phyloP scores from a whole-genome alignment of 2,888 invertebrate species.

The Notodonta ziczac region DNA sequence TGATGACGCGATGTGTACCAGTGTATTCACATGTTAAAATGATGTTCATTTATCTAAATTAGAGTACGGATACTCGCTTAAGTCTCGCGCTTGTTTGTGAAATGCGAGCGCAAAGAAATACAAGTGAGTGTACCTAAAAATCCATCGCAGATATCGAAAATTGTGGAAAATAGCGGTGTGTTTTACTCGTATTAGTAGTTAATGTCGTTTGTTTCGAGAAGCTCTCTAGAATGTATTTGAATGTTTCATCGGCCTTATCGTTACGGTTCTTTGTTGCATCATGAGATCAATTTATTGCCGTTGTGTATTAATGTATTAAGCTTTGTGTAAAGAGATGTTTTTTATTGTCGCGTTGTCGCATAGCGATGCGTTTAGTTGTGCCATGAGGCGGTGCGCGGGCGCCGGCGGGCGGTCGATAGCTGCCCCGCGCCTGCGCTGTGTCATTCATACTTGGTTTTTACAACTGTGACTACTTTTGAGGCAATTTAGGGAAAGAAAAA shows the following conservation, averaged over 20 bases:
- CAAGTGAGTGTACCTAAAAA: too few species aligned
- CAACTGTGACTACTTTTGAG: not conserved
- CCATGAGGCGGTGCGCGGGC: conserved; percentile 55
- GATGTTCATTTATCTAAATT: not conserved
- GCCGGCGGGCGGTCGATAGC: conserved; percentile 14
- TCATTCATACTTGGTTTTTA: not conserved
- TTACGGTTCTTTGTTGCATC: conserved; percentile 75
- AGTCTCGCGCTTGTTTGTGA: too few species aligned
- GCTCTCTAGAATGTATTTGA: conserved; percentile 47
- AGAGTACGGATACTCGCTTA: too few species aligned
- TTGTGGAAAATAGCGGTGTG: too few species aligned
- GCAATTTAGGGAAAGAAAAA: too few species aligned
- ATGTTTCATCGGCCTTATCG: conserved; percentile 56
- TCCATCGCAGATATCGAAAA: too few species aligned
- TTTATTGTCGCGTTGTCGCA: conserved; percentile 64
- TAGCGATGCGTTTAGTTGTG: conserved; percentile 70
- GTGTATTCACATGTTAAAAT: conserved; percentile 8
- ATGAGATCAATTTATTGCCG: conserved; percentile 73
- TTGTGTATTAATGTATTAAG: conserved; percentile 73
- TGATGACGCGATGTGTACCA: conserved; percentile 15
- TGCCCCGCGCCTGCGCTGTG: conserved; percentile 14
- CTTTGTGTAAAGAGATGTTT: conserved; percentile 64
- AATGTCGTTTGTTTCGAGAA: conserved; percentile 51
- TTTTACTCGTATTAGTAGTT: too few species aligned
- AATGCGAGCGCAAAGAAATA: too few species aligned